Percentiles rank a stretch among this genome's conserved stretches.
These are phyloP conservation scores for Chydorus sphaericus DNA, from an alignment of 2,888 invertebrate species.

Conservation along the genomic window DNA sequence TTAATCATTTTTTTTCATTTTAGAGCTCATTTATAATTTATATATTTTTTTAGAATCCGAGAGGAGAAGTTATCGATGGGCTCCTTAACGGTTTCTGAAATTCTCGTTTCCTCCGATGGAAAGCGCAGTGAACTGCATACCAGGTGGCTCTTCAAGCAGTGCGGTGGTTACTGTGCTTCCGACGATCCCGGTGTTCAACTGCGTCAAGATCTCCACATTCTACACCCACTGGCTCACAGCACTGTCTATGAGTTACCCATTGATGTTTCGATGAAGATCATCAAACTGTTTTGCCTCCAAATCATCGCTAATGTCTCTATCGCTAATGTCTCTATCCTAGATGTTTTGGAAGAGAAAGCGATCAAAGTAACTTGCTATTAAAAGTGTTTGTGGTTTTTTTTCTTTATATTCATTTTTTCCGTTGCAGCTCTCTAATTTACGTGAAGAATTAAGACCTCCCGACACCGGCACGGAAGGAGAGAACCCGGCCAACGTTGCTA, in stretches of 20 bases:
- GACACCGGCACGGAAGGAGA: no score
- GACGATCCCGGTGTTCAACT: conserved; percentile 81
- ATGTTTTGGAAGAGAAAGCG: conserved; percentile 66
- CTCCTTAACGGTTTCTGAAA: no score
- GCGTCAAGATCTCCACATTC: conserved; percentile 49
- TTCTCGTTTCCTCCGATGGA: conserved; percentile 51
- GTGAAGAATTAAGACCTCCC: no score
- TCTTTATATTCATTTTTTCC: no score
- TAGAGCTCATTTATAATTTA: no score
- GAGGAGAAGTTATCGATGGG: no score
- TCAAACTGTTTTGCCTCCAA: conserved; percentile 73
- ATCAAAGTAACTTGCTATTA: conserved; percentile 55
- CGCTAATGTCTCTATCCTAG: conserved; percentile 68
- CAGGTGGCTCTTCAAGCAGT: conserved; percentile 48
- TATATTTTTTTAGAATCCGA: no score
- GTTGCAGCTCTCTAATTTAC: no score
- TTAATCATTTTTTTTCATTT: no score
- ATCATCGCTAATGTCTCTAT: conserved; percentile 75
- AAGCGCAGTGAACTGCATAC: conserved; percentile 46
- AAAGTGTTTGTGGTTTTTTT: no score
- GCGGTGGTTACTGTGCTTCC: conserved; percentile 61
- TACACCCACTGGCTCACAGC: conserved; percentile 47
- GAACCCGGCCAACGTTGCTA: no score
- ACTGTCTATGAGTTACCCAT: conserved; percentile 68
- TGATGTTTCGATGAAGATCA: conserved; percentile 52